Evolutionary conservation across 2,113 vertebrate genomes (phyloP), one percentile per base, ranked within the genome.

Genomic region (Mola mola): DNA sequence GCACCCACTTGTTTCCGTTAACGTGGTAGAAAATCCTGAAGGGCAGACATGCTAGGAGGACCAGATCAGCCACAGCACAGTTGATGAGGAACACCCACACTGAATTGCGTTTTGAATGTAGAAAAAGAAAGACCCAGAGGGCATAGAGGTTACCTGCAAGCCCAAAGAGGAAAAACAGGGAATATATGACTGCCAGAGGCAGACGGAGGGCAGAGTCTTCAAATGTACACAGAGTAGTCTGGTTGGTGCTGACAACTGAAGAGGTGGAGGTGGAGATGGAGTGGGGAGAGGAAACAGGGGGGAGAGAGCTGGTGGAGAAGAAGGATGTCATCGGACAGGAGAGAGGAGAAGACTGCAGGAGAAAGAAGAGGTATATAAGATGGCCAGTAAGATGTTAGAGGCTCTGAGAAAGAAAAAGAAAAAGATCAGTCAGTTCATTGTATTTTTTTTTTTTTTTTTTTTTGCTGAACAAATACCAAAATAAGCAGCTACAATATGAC

Each of bases 41-140:
- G 34, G 95, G 94, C 20, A 95, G 92, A 5, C 94, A 96, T 15
- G 92, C 90, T 59, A 96, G 92, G 26, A 96, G 87, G 49, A 96
- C 84, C 71, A 95, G 92, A 47, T 96, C 95, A 24, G 95, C 94
- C 56, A 94, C 62, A 0, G 93, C 94, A 3, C 95, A 92, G 0
- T 96, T 96, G 46, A 98, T 90, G 71, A 97, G 88, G 62, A 96
- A 94, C 62, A 96, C 87, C 37, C 93, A 91, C 61, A 96, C 93
- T 1, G 95, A 95, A 85, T 95, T 97, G 71, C 81, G 92, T 42
- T 94, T 93, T 1, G 86, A 83, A 4, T 93, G 92, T 8, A 95
- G 82, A 37, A 80, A 83, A n/a, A 96, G 73, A 84, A 96, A 96
- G 36, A 95, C 93, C 84, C 93, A 95, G 9, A 97, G 78, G 31